Evolutionary conservation across 2,113 vertebrate species (phyloP).

Genomic region (Tinamus guttatus): DNA sequence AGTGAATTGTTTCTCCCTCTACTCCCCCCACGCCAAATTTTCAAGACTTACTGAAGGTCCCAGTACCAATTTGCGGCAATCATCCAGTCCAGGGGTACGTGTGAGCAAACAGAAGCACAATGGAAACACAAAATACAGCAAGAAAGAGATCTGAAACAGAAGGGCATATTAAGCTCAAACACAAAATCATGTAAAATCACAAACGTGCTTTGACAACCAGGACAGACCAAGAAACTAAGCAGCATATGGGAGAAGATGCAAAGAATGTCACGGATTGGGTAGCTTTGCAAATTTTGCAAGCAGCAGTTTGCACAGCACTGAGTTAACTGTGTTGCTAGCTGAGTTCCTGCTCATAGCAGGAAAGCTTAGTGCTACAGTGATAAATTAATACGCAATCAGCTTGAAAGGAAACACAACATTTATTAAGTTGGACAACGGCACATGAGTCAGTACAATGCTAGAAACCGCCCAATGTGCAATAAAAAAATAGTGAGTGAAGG

Average conservation of each 20-base stretch:
- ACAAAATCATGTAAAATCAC: background rate
- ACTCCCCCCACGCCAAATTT: background rate
- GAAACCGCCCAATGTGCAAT: background rate
- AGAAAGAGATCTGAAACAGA: background rate
- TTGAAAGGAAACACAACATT: background rate
- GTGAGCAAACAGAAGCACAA: background rate
- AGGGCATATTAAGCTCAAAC: background rate
- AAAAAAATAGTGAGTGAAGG: background rate
- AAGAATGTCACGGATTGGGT: background rate
- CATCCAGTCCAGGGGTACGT: background rate
- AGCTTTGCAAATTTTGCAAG: background rate
- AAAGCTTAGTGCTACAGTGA: background rate
- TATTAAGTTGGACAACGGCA: background rate
- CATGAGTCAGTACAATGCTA: background rate
- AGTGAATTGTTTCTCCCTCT: background rate
- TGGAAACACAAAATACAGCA: background rate
- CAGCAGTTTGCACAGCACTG: background rate
- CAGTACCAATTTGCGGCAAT: background rate
- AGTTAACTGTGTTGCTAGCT: background rate
- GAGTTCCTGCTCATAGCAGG: background rate
- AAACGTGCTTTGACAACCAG: background rate
- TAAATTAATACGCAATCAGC: background rate
- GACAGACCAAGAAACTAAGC: background rate
- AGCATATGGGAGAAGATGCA: background rate
- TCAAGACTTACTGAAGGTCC: background rate